phyloP scores from a whole-genome alignment of 2,113 vertebrate genomes.

The Scolopax mira region DNA sequence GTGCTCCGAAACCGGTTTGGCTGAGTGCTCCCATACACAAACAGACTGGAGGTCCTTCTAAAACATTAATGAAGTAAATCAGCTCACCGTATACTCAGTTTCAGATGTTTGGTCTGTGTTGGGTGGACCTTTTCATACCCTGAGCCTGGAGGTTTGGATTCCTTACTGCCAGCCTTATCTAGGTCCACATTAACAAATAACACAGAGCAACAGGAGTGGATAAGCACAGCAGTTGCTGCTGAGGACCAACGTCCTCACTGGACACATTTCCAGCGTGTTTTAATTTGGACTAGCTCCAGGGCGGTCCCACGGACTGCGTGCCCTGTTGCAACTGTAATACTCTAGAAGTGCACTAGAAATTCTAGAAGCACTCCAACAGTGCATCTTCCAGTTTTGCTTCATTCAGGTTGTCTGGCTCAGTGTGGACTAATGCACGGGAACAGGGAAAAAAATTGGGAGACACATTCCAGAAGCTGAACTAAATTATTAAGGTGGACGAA shows the following conservation, averaged over 20 bases:
- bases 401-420: neutral
- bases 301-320: neutral
- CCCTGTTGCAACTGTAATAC: neutral
- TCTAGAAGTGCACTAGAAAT: neutral
- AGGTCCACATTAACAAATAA: neutral
- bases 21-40: no score
- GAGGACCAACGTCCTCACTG: neutral
- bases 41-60: neutral
- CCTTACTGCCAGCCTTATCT: neutral
- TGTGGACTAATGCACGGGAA: neutral
- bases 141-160: neutral
- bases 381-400: neutral
- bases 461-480: neutral
- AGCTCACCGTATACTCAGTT: neutral
- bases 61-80: neutral
- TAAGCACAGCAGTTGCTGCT: neutral
- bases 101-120: neutral
- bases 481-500: neutral
- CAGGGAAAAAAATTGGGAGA: neutral
- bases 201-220: rapidly evolving
- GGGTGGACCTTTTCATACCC: neutral
- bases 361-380: neutral
- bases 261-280: neutral
- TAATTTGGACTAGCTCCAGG: neutral
- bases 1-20: no score